Conservation (phyloP, 2,797 vertebrate species). For the Menidia menidia region DNA sequence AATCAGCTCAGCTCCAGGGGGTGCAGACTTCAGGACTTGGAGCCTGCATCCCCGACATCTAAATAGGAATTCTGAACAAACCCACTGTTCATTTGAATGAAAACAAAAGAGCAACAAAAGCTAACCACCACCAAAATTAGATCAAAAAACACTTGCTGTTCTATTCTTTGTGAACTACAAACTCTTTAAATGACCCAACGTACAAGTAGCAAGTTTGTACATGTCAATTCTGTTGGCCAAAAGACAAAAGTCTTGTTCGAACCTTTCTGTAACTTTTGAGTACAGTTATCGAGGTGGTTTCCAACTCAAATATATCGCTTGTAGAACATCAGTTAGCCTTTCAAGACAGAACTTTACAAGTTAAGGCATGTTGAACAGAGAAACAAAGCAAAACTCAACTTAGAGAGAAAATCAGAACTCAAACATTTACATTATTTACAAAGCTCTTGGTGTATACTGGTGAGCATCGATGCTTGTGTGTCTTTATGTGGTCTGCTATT, state of each 20-base stretch:
- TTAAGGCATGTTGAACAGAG: constrained; percentile 85
- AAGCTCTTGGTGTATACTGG: constrained; percentile 65
- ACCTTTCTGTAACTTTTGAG: constrained; percentile 37
- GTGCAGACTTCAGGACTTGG: constrained; percentile 62
- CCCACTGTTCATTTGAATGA: constrained; percentile 63
- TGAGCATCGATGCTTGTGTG: constrained; percentile 56
- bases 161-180: constrained; percentile 52
- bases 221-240: constrained; percentile 37
- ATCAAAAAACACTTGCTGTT: constrained; percentile 38
- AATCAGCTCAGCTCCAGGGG: constrained; percentile 71
- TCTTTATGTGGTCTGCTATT: constrained; percentile 46
- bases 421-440: constrained; percentile 80
- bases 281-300: constrained; percentile 54
- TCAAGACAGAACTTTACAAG: constrained; percentile 77
- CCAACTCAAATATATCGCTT: constrained; percentile 55
- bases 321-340: constrained; percentile 61
- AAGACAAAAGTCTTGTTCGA: constrained; percentile 44
- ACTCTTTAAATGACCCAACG: constrained; percentile 46
- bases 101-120: constrained; percentile 65
- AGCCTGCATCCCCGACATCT: constrained; percentile 63
- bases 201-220: constrained; percentile 44
- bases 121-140: constrained; percentile 59
- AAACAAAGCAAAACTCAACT: constrained; percentile 70
- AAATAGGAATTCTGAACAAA: constrained; percentile 69
- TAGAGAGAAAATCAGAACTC: constrained; percentile 62